Evolutionary conservation across 2,113 vertebrate genomes (phyloP), one percentile per base, ranked within the genome.

Genomic region (Scophthalmus maximus): DNA sequence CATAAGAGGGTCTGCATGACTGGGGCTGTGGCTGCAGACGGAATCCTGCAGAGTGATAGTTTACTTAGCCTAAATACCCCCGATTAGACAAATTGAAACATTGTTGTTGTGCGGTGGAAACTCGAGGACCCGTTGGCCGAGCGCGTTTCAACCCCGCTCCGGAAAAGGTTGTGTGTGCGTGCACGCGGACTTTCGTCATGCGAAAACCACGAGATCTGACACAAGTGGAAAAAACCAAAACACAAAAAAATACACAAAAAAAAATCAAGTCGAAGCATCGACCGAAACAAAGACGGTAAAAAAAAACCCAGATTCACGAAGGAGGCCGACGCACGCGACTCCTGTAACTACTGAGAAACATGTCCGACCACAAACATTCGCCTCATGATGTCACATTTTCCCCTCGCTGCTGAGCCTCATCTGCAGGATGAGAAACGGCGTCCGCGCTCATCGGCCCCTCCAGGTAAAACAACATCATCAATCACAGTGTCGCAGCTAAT

Each of bases 11-110:
- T 89, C 93, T 93, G 94, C 92, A 91, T 80, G 92, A 82, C 92
- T 95, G 94, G 94, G n/a, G 93, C 95, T 94, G 95, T 89, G 93
- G 84, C 84, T 69, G 69, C 87, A 94, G 80, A 94, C 63, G 79
- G 88, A 89, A 90, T 84, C 70, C 92, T 53, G 87, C 94, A 88
- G 91, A 96, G 91, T 63, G 60, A 95, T 87, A 91, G 94, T 94
- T 97, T 95, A 94, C 93, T 96, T 93, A 95, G 95, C 93, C 92
- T 91, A 94, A 95, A 95, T 93, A 95, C 84, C 94, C 94, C 89
- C 82, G 91, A 94, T 95, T 94, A 93, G 91, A 92, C 81, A 75
- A 92, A 95, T 86, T 94, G 92, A 95, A 96, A 95, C 88, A 88
- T 94, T 95, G 95, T 94, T 94, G 93, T 95, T 94, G 88, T 93